These are phyloP conservation scores for Bettongia penicillata DNA, from an alignment of 2,113 vertebrate species.

Conservation along the genomic window DNA sequence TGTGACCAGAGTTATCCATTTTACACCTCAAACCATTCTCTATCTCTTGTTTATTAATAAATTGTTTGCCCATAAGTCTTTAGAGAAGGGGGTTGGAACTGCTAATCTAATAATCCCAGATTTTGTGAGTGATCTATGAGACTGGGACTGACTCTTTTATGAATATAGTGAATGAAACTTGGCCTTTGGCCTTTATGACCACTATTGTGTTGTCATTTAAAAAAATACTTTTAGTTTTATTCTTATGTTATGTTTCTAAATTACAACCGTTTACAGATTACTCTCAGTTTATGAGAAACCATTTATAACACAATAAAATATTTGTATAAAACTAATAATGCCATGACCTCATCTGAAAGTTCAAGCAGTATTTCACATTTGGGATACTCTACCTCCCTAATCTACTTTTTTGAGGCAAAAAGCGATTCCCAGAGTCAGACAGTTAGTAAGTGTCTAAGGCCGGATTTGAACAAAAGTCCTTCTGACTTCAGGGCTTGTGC, in stretches of 20 bases:
- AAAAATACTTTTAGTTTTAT: neutral
- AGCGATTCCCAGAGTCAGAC: too few species aligned
- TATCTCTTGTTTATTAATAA: too few species aligned
- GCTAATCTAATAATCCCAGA: neutral
- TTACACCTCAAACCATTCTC: too few species aligned
- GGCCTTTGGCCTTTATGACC: neutral
- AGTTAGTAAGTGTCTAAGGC: too few species aligned
- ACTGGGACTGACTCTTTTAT: neutral
- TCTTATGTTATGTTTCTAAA: neutral
- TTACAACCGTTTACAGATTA: neutral
- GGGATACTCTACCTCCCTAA: neutral
- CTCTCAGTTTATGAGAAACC: neutral
- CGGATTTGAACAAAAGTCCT: too few species aligned
- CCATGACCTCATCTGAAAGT: neutral
- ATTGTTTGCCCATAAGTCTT: neutral
- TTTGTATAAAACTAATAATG: neutral
- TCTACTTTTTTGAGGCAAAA: too few species aligned
- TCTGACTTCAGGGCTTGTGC: too few species aligned
- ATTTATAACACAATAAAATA: neutral
- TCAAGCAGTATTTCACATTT: neutral
- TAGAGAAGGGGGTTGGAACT: neutral
- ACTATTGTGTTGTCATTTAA: neutral
- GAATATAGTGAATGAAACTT: neutral
- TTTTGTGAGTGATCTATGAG: neutral
- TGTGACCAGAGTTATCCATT: too few species aligned